Conservation (phyloP, 2,113 vertebrate genomes). For the Cyprinodon variegatus region DNA sequence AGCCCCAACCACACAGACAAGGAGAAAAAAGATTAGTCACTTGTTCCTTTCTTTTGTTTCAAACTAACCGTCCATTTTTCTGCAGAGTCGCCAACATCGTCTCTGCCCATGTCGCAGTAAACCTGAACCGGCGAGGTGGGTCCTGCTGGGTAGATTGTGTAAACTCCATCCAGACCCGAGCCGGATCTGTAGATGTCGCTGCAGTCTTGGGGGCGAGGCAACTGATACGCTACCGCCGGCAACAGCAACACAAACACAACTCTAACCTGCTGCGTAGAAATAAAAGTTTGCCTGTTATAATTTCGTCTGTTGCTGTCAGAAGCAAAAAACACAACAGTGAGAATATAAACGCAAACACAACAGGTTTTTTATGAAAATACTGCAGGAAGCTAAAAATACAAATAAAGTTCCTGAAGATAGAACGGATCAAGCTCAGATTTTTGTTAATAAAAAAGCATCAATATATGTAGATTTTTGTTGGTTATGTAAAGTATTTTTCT, state of each 20-base stretch:
- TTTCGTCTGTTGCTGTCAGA: background rate
- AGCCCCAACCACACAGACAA: background rate
- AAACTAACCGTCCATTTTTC: conserved; percentile 59
- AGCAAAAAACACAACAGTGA: too few relatives aligned
- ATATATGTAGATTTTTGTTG: too few relatives aligned
- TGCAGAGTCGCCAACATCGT: background rate
- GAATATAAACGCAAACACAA: background rate
- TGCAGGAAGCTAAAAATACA: background rate
- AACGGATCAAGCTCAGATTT: background rate
- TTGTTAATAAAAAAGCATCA: too few relatives aligned
- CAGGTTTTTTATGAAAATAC: background rate
- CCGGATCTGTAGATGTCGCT: conserved; percentile 54
- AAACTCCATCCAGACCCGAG: conserved; percentile 43
- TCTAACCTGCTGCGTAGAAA: conserved; percentile 30
- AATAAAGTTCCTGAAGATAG: background rate
- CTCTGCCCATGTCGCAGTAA: conserved; percentile 64
- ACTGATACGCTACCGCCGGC: conserved; percentile 16
- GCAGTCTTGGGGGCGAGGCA: conserved; percentile 48
- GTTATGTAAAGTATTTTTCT: background rate
- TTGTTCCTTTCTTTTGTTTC: background rate
- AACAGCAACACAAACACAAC: conserved; percentile 29
- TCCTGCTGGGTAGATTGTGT: conserved; percentile 61
- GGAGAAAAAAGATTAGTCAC: background rate
- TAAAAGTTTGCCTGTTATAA: background rate
- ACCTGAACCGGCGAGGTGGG: conserved; percentile 50